Conservation (phyloP, 2,113 vertebrate genomes). For the Sceloporus tristichus region DNA sequence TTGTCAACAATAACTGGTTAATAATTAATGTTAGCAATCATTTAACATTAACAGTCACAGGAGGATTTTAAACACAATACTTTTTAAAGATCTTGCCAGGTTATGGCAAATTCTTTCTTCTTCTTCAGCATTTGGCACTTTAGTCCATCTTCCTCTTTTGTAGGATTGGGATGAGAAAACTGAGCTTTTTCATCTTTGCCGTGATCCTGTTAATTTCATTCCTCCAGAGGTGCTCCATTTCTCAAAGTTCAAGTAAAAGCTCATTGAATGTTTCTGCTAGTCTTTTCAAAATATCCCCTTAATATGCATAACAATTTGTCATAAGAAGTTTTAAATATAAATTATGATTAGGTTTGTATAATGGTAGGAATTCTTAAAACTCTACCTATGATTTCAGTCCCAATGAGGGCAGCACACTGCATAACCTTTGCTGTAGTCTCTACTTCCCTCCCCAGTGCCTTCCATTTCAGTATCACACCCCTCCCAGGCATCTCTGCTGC, state of each 20-base stretch:
- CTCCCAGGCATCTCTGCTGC: accelerated
- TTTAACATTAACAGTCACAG: too few relatives aligned
- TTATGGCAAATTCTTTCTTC: background rate
- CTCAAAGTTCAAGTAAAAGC: background rate
- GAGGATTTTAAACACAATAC: background rate
- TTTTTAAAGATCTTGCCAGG: background rate
- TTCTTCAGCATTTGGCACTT: background rate
- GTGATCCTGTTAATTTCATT: background rate
- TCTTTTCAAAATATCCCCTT: conserved; percentile 13
- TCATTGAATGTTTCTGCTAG: background rate
- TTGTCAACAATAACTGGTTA: too few relatives aligned
- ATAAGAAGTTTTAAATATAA: conserved; percentile 23
- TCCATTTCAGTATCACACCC: background rate
- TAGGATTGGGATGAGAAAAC: conserved; percentile 23
- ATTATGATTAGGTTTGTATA: conserved; percentile 1
- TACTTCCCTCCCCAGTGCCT: background rate
- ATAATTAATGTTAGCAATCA: too few relatives aligned
- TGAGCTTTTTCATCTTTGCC: conserved; percentile 15
- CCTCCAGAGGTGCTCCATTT: conserved; percentile 30
- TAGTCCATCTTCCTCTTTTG: conserved; percentile 3
- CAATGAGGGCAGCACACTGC: conserved; percentile 23
- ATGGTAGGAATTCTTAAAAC: background rate
- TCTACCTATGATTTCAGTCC: background rate
- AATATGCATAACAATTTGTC: background rate
- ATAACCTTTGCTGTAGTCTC: conserved; percentile 16